Percentiles rank a stretch among this genome's conserved stretches.
Conservation (phyloP, 2,888 invertebrate genomes). For the Chromoteleia sp. region DNA sequence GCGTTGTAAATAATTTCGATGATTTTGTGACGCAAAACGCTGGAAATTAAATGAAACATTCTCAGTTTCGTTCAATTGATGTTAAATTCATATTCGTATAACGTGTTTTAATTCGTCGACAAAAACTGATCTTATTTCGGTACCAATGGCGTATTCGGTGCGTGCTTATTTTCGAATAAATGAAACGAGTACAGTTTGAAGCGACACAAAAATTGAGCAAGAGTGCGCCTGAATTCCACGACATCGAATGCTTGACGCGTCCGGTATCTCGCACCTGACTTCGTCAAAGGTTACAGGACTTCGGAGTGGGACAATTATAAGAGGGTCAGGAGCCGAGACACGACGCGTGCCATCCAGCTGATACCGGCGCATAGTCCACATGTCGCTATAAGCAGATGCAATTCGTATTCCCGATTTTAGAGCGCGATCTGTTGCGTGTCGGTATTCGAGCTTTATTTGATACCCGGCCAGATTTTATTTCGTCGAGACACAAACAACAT, state of each 20-base stretch:
- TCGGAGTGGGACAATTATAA: conserved; percentile 38
- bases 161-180: no score
- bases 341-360: conserved; percentile 65
- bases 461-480: conserved; percentile 22
- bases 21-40: no score
- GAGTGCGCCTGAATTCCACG: conserved; percentile 21
- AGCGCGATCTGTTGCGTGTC: not conserved
- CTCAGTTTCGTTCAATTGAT: no score
- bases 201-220: not conserved
- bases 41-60: no score
- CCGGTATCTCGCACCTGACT: conserved; percentile 60
- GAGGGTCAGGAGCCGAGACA: conserved; percentile 36
- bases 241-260: conserved; percentile 31
- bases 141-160: no score
- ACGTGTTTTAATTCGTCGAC: not conserved
- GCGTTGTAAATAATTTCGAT: no score
- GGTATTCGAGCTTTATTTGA: conserved; percentile 26
- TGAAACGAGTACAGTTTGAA: no score
- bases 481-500: not conserved
- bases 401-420: conserved; percentile 19
- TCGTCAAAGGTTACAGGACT: conserved; percentile 54
- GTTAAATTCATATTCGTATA: no score
- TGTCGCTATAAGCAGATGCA: conserved; percentile 57
- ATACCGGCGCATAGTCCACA: conserved; percentile 58
- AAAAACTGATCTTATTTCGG: no score